Base-by-base conservation (phyloP, 2,797 vertebrate genomes). In the Lindbergichthys nudifrons region DNA sequence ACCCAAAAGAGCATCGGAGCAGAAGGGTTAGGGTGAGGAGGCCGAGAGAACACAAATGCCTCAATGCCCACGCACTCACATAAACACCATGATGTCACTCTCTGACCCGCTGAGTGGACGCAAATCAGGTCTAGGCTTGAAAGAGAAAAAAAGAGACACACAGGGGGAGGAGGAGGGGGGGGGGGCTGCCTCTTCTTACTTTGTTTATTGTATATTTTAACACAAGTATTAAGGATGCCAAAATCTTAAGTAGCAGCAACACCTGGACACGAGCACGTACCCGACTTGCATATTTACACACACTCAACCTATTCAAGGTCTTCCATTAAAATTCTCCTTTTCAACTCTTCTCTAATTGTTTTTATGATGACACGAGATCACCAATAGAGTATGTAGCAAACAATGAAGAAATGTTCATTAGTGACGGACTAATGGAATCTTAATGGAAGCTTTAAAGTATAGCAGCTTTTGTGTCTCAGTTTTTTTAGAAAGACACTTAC, bases 371-470 rank as follows among this genome's bases (percentile, higher is more conserved):
- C 74, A 90, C 85, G 84, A 82, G 85, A 88, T 87, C 79, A 84
- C 65, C 72, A 82, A 71, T 45, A 80, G 83, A 83, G 78, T 77
- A 91, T 88, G 86, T 9, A 80, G 80, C 73, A 89, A 91, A 89
- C 83, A 88, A 91, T 83, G 50, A 85, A 62, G n/a, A 80, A 89
- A 84, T 81, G 85, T 87, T 90, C 82, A 92, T 93, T 92, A 94
- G 90, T 74, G 88, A 77, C 66, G 85, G 90, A 93, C 95, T 95
- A 95, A 95, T 95, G 95, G 95, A 93, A 94, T 94, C 92, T 87
- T 94, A 91, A 94, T 94, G 92, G 92, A 91, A 66, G 91, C 88
- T 85, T 88, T 90, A 86, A 90, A 92, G 87, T 91, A 84, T 82
- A 83, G 83, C 72, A 72, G 88, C 85, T 89, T 93, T 90, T 88